Evolutionary conservation across 2,797 vertebrate genomes (phyloP).

Genomic region (Paguma larvata): DNA sequence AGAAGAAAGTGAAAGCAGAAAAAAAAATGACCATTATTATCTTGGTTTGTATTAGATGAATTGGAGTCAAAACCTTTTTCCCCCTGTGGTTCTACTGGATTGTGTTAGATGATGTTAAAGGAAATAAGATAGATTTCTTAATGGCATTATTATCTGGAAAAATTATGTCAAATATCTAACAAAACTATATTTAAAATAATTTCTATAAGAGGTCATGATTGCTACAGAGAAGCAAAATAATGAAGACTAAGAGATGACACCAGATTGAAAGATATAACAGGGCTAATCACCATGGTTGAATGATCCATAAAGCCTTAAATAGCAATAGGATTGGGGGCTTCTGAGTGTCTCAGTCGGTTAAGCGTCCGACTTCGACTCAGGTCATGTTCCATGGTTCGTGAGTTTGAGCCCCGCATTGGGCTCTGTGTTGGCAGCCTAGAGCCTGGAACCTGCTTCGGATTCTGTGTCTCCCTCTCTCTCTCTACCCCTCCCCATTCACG

Average conservation of each 20-base stretch:
- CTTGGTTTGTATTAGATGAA: neutral
- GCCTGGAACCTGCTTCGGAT: too few species aligned
- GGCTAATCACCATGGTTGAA: neutral
- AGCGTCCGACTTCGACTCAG: too few species aligned
- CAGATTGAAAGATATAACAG: neutral
- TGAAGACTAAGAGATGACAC: neutral
- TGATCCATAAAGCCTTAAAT: neutral
- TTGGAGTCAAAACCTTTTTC: neutral
- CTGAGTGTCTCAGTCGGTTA: too few species aligned
- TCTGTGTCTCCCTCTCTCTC: too few species aligned
- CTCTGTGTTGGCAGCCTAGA: too few species aligned
- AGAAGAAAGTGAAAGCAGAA: neutral
- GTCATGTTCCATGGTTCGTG: too few species aligned
- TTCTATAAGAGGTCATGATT: neutral
- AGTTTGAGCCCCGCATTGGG: too few species aligned
- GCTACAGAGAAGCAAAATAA: neutral
- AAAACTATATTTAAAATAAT: conserved; percentile 30
- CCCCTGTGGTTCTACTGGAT: neutral
- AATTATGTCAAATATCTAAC: neutral
- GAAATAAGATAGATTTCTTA: neutral
- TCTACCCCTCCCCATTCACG: too few species aligned
- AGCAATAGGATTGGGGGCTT: neutral
- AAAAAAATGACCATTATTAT: neutral
- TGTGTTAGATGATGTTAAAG: neutral
- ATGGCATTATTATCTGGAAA: neutral